Conservation (phyloP, 1,140 invertebrate species). For the Bombus fervidus region DNA sequence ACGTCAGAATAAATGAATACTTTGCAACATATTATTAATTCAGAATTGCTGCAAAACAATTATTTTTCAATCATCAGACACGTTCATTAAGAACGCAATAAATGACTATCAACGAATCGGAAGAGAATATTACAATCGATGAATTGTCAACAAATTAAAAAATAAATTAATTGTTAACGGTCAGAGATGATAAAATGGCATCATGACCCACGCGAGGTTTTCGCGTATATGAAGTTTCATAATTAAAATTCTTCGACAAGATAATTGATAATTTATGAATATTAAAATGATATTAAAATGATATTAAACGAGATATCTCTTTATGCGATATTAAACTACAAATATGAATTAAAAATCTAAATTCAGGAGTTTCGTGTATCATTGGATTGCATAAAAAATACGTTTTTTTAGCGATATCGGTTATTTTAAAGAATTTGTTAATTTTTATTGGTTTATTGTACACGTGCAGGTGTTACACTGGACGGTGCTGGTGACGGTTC, state of each 20-base stretch:
- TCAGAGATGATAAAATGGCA: not conserved
- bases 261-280: constrained; percentile 7
- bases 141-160: not conserved
- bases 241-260: not conserved
- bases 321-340: not conserved
- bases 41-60: not conserved
- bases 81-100: not conserved
- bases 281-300: not conserved
- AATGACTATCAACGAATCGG: not conserved
- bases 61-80: not conserved
- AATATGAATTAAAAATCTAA: not conserved
- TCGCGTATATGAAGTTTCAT: not conserved
- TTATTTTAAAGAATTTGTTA: not conserved
- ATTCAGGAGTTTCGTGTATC: not conserved
- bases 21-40: not conserved
- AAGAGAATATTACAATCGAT: not conserved
- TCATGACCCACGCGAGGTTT: not conserved
- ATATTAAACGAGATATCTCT: too few species aligned
- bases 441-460: not conserved
- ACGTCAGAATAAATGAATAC: not conserved
- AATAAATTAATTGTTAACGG: not conserved
- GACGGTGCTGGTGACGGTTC: constrained; percentile 88
- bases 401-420: too few species aligned
- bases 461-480: constrained; percentile 84
- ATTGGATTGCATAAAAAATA: not conserved